Conservation (phyloP, 1,140 invertebrate species). For the Thrips palmi region DNA sequence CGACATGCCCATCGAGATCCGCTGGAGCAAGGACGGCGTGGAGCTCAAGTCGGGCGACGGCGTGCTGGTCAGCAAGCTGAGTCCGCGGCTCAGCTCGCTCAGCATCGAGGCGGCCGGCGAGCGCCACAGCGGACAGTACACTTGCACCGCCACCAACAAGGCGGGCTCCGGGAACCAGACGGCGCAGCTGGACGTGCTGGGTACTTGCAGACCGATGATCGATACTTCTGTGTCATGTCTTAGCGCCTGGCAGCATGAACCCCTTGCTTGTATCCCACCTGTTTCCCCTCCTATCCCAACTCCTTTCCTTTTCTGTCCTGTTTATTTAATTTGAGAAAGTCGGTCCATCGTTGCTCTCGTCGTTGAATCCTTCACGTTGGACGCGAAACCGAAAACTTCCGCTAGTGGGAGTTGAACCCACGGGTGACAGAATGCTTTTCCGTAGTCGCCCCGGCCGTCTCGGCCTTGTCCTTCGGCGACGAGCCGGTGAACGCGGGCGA, state of each 20-base stretch:
- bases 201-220: constrained; percentile 24
- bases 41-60: constrained; percentile 19
- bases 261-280: neutral
- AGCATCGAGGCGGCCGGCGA: constrained; percentile 50
- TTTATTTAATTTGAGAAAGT: constrained; percentile 12
- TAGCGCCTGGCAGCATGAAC: too few relatives aligned
- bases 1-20: constrained; percentile 38
- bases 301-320: constrained; percentile 16
- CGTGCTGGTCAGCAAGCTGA: constrained; percentile 16
- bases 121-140: constrained; percentile 17
- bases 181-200: constrained; percentile 38
- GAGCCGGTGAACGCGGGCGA: constrained; percentile 41
- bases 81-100: constrained; percentile 51
- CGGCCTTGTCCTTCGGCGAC: constrained; percentile 38
- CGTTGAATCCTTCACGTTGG: too few relatives aligned
- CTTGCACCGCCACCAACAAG: constrained; percentile 16
- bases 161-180: constrained; percentile 22
- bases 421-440: too few relatives aligned
- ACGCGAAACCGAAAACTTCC: too few relatives aligned
- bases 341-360: too few relatives aligned
- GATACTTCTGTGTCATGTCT: too few relatives aligned
- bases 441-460: constrained; percentile 39
- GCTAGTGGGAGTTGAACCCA: constrained; percentile 2
- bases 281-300: constrained; percentile 1
- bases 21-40: constrained; percentile 35